phyloP scores from a whole-genome alignment of 53 echinoderm and acorn worm genomes.

The Luidia sarsii region DNA sequence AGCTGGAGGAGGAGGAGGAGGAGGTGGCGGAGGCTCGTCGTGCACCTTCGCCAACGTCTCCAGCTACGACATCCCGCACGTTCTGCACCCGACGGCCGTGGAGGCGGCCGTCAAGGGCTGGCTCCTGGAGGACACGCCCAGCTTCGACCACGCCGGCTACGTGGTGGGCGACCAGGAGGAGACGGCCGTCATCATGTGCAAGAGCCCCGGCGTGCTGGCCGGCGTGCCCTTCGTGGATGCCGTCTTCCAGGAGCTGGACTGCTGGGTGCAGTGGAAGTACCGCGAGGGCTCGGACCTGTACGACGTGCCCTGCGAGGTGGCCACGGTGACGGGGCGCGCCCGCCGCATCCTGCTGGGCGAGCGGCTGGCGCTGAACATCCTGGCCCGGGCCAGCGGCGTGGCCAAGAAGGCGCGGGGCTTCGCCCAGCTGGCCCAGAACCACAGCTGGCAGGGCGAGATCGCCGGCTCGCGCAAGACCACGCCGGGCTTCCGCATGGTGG shows the following conservation, averaged over 20 bases:
- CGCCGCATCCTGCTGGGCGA: constrained; percentile 88
- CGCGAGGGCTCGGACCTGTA: constrained; percentile 75
- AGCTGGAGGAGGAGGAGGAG: no score
- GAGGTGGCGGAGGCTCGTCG: no score
- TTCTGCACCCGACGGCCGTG: constrained; percentile 65
- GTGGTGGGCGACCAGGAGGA: constrained; percentile 89
- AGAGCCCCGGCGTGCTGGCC: constrained; percentile 90
- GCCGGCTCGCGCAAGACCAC: constrained; percentile 96
- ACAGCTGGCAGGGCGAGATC: constrained; percentile 80
- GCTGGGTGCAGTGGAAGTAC: constrained; percentile 75
- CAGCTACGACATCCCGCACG: constrained; percentile 1
- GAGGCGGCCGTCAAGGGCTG: constrained; percentile 68
- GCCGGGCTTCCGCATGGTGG: constrained; percentile 94
- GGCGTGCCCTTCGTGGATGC: constrained; percentile 95
- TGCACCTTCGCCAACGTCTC: neutral
- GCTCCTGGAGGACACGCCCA: constrained; percentile 87
- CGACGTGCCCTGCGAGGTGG: constrained; percentile 73
- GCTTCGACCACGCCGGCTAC: constrained; percentile 90
- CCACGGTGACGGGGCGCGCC: constrained; percentile 79
- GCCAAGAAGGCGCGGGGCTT: constrained; percentile 75
- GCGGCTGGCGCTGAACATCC: constrained; percentile 82
- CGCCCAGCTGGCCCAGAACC: constrained; percentile 59
- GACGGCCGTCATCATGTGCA: constrained; percentile 89
- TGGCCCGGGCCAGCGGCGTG: constrained; percentile 87
- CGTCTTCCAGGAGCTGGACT: constrained; percentile 77